Conservation (phyloP, 2,113 vertebrate genomes). For the Spermophilus dauricus region DNA sequence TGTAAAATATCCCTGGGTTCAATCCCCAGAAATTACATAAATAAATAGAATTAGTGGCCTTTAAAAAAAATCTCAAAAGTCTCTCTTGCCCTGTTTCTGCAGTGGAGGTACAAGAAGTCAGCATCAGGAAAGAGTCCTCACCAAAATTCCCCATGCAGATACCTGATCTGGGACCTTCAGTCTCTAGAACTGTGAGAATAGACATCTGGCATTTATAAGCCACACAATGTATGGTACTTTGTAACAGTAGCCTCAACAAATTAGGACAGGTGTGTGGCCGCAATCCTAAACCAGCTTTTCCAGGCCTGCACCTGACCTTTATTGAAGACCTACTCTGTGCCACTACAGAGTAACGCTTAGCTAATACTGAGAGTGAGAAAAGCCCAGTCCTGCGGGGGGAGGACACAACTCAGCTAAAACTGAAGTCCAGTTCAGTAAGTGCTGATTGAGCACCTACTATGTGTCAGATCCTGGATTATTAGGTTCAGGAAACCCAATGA, state of each 20-base stretch:
- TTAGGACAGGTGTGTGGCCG: neutral
- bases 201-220: neutral
- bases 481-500: neutral
- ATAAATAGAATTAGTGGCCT: neutral
- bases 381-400: rapidly evolving
- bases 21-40: too few species aligned
- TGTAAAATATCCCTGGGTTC: too few species aligned
- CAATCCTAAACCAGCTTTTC: neutral
- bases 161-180: neutral
- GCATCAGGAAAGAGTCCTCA: neutral
- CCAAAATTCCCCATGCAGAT: neutral
- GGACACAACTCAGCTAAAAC: neutral
- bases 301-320: neutral
- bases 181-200: neutral
- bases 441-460: neutral
- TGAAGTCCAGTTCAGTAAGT: neutral
- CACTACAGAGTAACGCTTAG: neutral
- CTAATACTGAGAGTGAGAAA: neutral
- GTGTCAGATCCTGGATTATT: neutral
- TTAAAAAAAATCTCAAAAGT: neutral
- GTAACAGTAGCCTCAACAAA: neutral
- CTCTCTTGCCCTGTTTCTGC: neutral
- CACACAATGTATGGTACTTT: neutral
- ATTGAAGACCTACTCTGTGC: neutral
- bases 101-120: neutral